A percentile compares a stretch with the other conserved stretches of the same genome.
phyloP scores from a whole-genome alignment of 2,113 vertebrate genomes.

The Gavialis gangeticus region DNA sequence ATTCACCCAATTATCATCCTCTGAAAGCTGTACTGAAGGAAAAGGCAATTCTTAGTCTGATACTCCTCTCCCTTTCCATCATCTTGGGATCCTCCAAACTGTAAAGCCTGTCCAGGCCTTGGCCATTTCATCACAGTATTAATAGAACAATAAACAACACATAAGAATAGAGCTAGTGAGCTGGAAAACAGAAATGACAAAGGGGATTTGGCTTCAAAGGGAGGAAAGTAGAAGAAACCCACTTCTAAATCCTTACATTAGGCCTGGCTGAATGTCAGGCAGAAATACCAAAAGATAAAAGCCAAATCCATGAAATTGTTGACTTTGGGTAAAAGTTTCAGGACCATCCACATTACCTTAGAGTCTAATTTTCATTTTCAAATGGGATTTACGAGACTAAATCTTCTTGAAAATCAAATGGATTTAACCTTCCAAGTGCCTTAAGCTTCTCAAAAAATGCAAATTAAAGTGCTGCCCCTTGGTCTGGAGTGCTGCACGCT shows the following conservation, averaged over 20 bases:
- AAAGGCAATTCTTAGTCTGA: neutral
- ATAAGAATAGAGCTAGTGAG: neutral
- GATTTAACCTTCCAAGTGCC: neutral
- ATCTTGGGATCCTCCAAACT: neutral
- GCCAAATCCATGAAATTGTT: neutral
- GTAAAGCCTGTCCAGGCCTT: neutral
- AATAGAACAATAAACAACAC: neutral
- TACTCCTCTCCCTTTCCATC: neutral
- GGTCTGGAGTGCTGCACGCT: neutral
- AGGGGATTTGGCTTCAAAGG: neutral
- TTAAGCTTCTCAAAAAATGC: neutral
- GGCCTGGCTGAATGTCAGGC: neutral
- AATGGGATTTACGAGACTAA: neutral
- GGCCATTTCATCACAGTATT: neutral
- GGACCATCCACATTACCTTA: neutral
- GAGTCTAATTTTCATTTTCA: neutral
- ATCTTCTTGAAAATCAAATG: neutral
- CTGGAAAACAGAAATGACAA: neutral
- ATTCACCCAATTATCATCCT: neutral
- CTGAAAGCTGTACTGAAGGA: neutral
- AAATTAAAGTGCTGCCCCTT: accelerated
- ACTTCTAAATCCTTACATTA: neutral
- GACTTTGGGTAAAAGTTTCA: neutral
- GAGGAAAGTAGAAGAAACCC: neutral
- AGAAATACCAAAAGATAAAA: neutral